Percentiles rank a stretch among this genome's conserved stretches.
Conservation (phyloP, 2,113 vertebrate genomes). For the Hirundichthys speculiger region DNA sequence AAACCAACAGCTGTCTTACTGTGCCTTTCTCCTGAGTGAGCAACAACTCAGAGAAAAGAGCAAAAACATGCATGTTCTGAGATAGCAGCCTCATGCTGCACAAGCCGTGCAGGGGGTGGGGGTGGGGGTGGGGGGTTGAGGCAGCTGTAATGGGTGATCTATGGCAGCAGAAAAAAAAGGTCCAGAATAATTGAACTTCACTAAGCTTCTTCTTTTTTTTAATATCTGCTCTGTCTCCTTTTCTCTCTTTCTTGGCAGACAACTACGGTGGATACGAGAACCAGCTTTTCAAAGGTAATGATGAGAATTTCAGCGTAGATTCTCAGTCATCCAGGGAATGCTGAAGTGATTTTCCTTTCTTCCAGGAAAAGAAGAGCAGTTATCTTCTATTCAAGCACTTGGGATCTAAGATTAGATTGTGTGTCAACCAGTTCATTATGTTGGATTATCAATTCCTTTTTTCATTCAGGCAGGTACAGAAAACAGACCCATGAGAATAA, state of each 20-base stretch:
- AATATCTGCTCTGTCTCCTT: conserved; percentile 34
- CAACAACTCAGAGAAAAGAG: conserved; percentile 38
- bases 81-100: conserved; percentile 9
- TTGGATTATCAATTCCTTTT: background rate
- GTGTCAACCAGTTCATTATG: no score
- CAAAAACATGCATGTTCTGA: no score
- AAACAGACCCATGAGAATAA: background rate
- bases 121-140: background rate
- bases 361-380: no score
- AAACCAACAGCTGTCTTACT: conserved; percentile 31
- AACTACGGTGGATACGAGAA: conserved; percentile 82
- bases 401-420: no score
- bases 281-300: conserved; percentile 84
- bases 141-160: conserved; percentile 50
- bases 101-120: background rate
- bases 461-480: background rate
- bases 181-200: conserved; percentile 16
- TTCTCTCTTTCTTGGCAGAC: conserved; percentile 67
- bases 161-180: conserved; percentile 35
- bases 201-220: conserved; percentile 28
- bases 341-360: no score
- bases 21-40: conserved; percentile 17
- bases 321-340: no score
- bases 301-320: background rate
- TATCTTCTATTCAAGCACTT: no score